phyloP scores from a whole-genome alignment of 2,797 vertebrate genomes.

The Hafferia zeledoni region DNA sequence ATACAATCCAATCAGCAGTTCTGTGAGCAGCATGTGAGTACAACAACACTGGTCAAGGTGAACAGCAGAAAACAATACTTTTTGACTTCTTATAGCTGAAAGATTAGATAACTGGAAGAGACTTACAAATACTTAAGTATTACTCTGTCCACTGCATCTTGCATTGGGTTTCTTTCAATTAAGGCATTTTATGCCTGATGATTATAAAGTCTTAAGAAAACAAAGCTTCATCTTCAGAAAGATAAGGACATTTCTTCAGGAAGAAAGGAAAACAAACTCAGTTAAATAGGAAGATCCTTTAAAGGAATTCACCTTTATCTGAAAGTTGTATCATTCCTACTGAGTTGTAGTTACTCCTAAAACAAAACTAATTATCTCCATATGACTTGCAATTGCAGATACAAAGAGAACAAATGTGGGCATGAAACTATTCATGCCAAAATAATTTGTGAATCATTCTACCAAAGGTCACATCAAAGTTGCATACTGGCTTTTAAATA shows the following conservation, averaged over 20 bases:
- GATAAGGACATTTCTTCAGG: not conserved
- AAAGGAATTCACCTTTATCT: not conserved
- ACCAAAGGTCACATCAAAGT: slow-evolving; percentile 22
- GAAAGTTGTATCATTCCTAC: not conserved
- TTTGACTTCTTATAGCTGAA: not conserved
- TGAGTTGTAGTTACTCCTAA: not conserved
- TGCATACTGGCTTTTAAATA: not conserved
- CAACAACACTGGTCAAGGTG: fast-evolving
- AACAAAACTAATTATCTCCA: not conserved
- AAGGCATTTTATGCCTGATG: not conserved
- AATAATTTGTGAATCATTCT: slow-evolving; percentile 35
- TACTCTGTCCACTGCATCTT: not conserved
- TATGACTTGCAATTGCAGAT: not conserved
- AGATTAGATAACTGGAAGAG: not conserved
- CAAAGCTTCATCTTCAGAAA: not conserved
- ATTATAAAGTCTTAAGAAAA: not conserved
- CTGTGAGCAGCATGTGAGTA: not conserved
- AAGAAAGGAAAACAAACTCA: not conserved
- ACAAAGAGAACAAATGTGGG: not conserved
- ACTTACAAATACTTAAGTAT: not conserved
- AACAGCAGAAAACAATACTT: not conserved
- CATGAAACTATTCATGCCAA: not conserved
- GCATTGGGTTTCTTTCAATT: not conserved
- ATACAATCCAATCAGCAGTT: not conserved
- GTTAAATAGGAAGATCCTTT: not conserved